Evolutionary conservation across 1,140 invertebrate genomes (phyloP).

Genomic region (Diachasmimorpha longicaudata): DNA sequence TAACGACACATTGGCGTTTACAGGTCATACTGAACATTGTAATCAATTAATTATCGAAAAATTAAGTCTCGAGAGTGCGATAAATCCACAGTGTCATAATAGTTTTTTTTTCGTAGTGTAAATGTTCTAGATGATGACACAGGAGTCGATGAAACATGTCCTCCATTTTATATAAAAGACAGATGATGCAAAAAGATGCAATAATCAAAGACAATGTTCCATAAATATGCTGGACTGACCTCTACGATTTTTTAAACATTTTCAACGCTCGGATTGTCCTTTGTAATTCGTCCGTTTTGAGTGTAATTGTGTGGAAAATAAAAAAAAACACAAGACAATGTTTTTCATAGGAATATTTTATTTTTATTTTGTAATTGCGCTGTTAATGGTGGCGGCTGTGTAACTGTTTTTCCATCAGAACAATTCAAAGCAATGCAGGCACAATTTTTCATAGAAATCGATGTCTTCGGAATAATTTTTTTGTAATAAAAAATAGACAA

Average conservation of each 20-base stretch:
- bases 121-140: slow-evolving; percentile 40
- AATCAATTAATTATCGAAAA: neutral
- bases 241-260: slow-evolving; percentile 29
- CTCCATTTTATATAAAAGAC: slow-evolving; percentile 41
- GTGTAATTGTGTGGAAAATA: neutral
- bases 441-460: neutral
- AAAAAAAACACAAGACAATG: neutral
- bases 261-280: slow-evolving; percentile 26
- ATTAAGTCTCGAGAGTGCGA: slow-evolving; percentile 8
- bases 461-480: neutral
- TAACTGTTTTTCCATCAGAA: neutral
- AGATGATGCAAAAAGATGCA: slow-evolving; percentile 26
- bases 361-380: neutral
- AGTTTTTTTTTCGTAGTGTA: slow-evolving; percentile 33
- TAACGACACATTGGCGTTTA: slow-evolving; percentile 30
- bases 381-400: neutral
- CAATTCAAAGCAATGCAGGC: neutral
- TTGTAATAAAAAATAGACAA: neutral
- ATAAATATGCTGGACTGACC: slow-evolving; percentile 18
- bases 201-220: slow-evolving; percentile 23
- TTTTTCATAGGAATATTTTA: neutral
- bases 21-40: slow-evolving; percentile 27
- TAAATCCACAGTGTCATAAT: slow-evolving; percentile 47
- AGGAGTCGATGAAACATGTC: slow-evolving; percentile 41
- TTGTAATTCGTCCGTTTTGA: slow-evolving; percentile 8